A percentile compares a stretch with the other conserved stretches of the same genome.
These are phyloP conservation scores for Phodopus roborovskii DNA, from an alignment of 2,113 vertebrate genomes.

Conservation along the genomic window DNA sequence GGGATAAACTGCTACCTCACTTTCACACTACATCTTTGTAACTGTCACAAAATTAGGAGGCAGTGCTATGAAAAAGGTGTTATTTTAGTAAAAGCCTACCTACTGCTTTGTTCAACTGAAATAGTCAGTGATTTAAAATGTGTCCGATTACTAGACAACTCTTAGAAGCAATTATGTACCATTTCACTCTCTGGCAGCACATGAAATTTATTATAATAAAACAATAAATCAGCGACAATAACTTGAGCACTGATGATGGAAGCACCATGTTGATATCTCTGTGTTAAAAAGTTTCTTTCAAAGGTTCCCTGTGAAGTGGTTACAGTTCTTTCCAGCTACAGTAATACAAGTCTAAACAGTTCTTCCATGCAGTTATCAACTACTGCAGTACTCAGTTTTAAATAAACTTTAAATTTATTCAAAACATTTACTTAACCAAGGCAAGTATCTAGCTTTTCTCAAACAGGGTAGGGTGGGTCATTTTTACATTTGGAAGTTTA, in stretches of 20 bases:
- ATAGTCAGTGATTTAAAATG: constrained; percentile 22
- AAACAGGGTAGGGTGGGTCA: background rate
- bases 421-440: constrained; percentile 34
- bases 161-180: background rate
- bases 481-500: constrained; percentile 37
- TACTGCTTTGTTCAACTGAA: constrained; percentile 31
- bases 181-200: constrained; percentile 44
- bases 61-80: background rate
- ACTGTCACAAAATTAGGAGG: constrained; percentile 46
- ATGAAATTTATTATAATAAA: constrained; percentile 48
- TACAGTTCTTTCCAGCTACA: background rate
- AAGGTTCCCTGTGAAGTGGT: constrained; percentile 4
- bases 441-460: background rate
- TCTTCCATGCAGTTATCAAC: constrained; percentile 6
- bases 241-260: background rate
- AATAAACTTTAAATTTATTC: constrained; percentile 54
- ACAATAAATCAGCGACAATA: constrained; percentile 48
- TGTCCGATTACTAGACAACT: constrained; percentile 35
- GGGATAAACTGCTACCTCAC: constrained; percentile 18
- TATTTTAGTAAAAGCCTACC: constrained; percentile 36
- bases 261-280: constrained; percentile 12
- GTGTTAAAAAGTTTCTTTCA: constrained; percentile 6
- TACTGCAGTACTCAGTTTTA: background rate
- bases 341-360: background rate
- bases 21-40: constrained; percentile 17